Evolutionary conservation across 2,888 invertebrate species (phyloP).

Genomic region (Meganola albula): DNA sequence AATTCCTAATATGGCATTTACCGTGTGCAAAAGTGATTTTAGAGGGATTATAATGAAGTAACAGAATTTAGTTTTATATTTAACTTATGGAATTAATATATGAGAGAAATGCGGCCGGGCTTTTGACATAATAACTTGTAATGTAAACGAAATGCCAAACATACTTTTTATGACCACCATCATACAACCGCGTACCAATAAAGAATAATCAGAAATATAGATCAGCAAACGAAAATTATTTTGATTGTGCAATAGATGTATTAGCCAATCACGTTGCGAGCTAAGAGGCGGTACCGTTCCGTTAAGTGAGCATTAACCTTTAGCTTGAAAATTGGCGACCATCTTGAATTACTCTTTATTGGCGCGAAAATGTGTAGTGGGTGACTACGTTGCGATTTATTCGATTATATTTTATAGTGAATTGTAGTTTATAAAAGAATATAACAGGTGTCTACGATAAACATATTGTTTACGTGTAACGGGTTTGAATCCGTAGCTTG

Average conservation of each 20-base stretch:
- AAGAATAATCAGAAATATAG: too few species aligned
- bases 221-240: too few species aligned
- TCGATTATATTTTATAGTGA: conserved; percentile 28
- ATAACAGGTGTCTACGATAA: conserved; percentile 3
- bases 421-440: conserved; percentile 1
- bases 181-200: too few species aligned
- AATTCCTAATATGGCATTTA: conserved; percentile 77
- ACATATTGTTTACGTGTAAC: not conserved
- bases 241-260: too few species aligned
- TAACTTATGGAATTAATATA: conserved; percentile 52
- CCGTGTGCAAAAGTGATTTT: conserved; percentile 72
- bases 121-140: conserved; percentile 37
- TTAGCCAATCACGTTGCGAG: too few species aligned
- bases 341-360: too few species aligned
- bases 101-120: conserved; percentile 29
- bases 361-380: conserved; percentile 45
- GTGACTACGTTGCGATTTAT: conserved; percentile 46
- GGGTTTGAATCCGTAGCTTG: conserved; percentile 30
- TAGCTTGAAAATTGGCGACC: too few species aligned
- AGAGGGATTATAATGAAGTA: conserved; percentile 63
- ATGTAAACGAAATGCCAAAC: conserved; percentile 59
- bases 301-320: too few species aligned
- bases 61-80: conserved; percentile 55
- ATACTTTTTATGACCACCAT: conserved; percentile 40
- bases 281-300: too few species aligned